Conservation (phyloP, 1,140 invertebrate genomes). For the Plutomurus gul region DNA sequence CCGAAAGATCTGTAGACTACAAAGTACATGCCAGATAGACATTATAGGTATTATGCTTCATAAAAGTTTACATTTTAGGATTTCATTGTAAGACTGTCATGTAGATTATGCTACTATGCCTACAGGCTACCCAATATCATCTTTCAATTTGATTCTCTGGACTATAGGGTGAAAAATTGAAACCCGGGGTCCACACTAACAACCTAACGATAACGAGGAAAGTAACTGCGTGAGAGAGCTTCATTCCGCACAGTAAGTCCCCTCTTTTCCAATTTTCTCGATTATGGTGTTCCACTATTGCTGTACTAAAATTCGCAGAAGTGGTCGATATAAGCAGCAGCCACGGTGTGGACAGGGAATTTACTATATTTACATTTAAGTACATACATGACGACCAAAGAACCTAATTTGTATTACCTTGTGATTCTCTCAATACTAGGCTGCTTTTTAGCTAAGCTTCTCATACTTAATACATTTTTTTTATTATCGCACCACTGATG, state of each 20-base stretch:
- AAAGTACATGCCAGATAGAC: not conserved
- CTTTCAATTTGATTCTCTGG: conserved; percentile 10
- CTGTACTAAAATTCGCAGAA: not conserved
- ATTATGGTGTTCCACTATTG: not conserved
- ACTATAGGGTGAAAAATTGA: not conserved
- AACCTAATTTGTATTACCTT: not conserved
- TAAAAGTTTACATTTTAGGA: conserved; percentile 16
- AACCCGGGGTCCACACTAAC: not conserved
- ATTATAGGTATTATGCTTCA: too few relatives aligned
- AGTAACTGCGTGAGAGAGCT: not conserved
- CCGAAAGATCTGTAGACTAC: not conserved
- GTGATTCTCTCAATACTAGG: not conserved
- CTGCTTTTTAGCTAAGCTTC: too few relatives aligned
- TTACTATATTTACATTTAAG: not conserved
- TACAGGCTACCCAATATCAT: not conserved
- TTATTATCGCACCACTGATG: too few relatives aligned
- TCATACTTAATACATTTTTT: too few relatives aligned
- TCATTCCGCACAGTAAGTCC: not conserved
- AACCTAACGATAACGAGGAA: conserved; percentile 1
- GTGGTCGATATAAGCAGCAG: too few relatives aligned
- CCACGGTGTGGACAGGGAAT: too few relatives aligned
- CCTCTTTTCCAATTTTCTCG: not conserved
- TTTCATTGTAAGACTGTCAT: conserved; percentile 8
- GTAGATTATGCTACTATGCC: not conserved
- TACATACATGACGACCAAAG: not conserved